Base-by-base conservation (phyloP, 2,888 invertebrate genomes). In the Lepidocyrtinus sp. region DNA sequence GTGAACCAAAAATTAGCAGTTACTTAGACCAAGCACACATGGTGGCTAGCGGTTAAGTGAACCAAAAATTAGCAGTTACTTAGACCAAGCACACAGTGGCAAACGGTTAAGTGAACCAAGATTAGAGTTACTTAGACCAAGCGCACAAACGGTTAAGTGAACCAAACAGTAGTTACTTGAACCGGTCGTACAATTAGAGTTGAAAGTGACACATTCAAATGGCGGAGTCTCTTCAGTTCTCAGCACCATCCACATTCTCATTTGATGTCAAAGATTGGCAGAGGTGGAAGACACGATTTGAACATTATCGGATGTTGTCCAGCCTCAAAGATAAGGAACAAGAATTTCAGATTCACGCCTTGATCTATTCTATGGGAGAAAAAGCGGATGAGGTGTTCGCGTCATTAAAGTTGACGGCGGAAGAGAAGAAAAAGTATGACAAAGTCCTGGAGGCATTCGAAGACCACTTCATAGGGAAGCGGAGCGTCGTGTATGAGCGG, bases 401-500 rank as follows among this genome's bases (percentile, higher is more conserved):
- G 0, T 70, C 81, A 0, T 73, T 81, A 2, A 67, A 69, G 0
- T 17, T 83, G 21, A 36, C 68, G 1, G 73, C 45, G 0, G 81
- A 70, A 0, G 67, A 81, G 45, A 1, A 15, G 45, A 71, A 81
- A 36, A 71, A 67, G 9, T 84, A 75, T 55, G 50, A 68, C 1
- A 24, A 55, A n/a, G 83, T 85, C 0, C 19, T 80, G 0, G 67
- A 73, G 3, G 61, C 21, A 1, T 85, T 85, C 68, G 80, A 82
- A n/a, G 62, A 27, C 1, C 81, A 84, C 45, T 85, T 85, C 59
- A 46, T 84, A 0, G 55, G 72, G 0, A 64, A 67, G 19, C 59
- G 68, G 7, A 85, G 83, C 45, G 71, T 68, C 0, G 76, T 84
- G 26, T 85, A 74, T 61, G 85, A 85, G 69, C 62, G 84, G 1